These are phyloP conservation scores for Nemurella pictetii DNA, from an alignment of 2,888 invertebrate species.

Conservation along the genomic window DNA sequence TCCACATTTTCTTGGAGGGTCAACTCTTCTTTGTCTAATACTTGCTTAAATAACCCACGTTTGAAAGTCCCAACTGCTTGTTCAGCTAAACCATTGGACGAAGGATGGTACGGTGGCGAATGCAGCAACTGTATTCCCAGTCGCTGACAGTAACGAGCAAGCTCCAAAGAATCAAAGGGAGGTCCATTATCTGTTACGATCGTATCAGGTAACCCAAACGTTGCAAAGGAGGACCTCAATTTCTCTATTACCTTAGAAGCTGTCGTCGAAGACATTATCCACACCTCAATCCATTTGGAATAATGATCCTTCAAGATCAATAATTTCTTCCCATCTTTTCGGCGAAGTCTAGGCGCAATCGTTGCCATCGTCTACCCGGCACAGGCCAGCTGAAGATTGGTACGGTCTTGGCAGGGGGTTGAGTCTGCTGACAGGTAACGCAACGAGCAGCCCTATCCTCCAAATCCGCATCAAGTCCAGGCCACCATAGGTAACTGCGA, in stretches of 20 bases:
- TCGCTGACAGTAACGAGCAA: conserved; percentile 41
- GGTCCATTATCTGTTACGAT: conserved; percentile 46
- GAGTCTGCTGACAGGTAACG: conserved; percentile 35
- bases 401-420: conserved; percentile 39
- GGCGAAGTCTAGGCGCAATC: conserved; percentile 43
- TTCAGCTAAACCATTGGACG: conserved; percentile 40
- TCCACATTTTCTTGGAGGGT: not conserved
- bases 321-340: conserved; percentile 42
- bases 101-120: conserved; percentile 43
- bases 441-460: conserved; percentile 36
- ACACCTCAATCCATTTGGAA: conserved; percentile 44
- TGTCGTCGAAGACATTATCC: conserved; percentile 41
- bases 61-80: not conserved
- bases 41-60: not conserved
- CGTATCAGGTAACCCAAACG: conserved; percentile 44
- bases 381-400: conserved; percentile 42
- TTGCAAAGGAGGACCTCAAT: conserved; percentile 42
- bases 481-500: conserved; percentile 39
- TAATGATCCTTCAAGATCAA: conserved; percentile 43
- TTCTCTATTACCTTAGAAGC: conserved; percentile 38
- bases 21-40: too few relatives aligned
- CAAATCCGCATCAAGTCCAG: conserved; percentile 36
- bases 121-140: conserved; percentile 40
- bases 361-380: conserved; percentile 41
- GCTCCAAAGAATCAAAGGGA: conserved; percentile 44